Evolutionary conservation across 2,888 invertebrate species (phyloP), one percentile per base, ranked within the genome.

Genomic region (Thereva nobilitata): DNA sequence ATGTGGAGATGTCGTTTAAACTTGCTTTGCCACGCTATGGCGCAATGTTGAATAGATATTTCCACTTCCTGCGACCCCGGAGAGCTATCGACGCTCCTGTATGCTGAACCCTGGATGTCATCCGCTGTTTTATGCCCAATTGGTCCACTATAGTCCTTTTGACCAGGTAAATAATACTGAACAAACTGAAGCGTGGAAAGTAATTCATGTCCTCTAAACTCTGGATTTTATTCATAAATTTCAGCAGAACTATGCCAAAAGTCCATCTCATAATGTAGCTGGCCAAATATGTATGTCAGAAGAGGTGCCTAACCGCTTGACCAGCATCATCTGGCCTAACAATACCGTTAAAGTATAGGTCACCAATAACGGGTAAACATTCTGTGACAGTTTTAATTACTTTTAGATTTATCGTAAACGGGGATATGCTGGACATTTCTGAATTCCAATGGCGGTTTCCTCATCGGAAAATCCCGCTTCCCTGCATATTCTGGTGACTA

Each of bases 321-420:
- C 50, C 34, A 41, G 23, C 8, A 40, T 40, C 50, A 50, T 50
- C 61, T 41, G 61, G 45, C 38, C 47, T 59, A 42, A 42, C 59
- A 35, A 50, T 57, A 10, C 57, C 6, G 47, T 53, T 40, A 7
- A 67, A 54, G 54, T 45, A 47, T 47, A 38, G 45, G 35, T 47
- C 53, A 61, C 53, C 59, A 54, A 63, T 67, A 63, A 63, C 54
- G 63, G 23, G 23, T 63, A 67, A 67, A 67, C 61, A 63, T 53
- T 59, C 53, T 63, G 61, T 67, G 67, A 63, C 67, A 67, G 67
- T 67, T 67, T 67, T 67, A 67, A 67, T 67, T 67, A 67, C 67
- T 67, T 63, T 54, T 52, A 63, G 67, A 67, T 67, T 67, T 67
- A 67, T 67, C 67, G 61, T 49, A 54, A 67, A 67, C 65, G 65